phyloP scores from a whole-genome alignment of 2,113 vertebrate genomes.

The Silurus meridionalis region DNA sequence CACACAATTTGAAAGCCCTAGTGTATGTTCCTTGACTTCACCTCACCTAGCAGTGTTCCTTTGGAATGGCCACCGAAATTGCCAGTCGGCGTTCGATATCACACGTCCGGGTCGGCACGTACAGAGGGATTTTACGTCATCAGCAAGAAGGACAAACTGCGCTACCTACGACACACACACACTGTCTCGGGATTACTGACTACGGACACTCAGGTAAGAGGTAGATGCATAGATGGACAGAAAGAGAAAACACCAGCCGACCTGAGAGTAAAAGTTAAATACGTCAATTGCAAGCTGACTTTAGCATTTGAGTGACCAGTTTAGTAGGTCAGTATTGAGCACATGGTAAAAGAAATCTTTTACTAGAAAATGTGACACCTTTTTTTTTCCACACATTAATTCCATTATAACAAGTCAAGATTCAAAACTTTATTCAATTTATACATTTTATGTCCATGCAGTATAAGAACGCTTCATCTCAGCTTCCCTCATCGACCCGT shows the following conservation, averaged over 20 bases:
- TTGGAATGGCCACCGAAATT: slow-evolving; percentile 79
- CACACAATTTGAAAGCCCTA: background rate
- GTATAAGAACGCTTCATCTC: slow-evolving; percentile 82
- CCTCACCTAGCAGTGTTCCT: slow-evolving; percentile 83
- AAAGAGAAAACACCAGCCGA: background rate
- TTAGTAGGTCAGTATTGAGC: no score
- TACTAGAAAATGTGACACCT: no score
- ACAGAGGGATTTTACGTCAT: slow-evolving; percentile 96
- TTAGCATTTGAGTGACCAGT: no score
- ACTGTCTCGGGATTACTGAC: slow-evolving; percentile 76
- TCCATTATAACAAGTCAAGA: background rate
- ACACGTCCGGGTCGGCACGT: slow-evolving; percentile 88
- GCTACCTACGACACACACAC: slow-evolving; percentile 83
- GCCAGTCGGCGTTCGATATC: slow-evolving; percentile 76
- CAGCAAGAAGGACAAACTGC: slow-evolving; percentile 90
- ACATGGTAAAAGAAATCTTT: no score
- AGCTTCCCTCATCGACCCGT: slow-evolving; percentile 83
- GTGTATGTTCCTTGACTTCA: slow-evolving; percentile 75
- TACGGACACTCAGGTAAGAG: slow-evolving; percentile 80
- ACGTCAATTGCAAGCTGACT: no score
- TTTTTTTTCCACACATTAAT: background rate
- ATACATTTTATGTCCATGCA: slow-evolving; percentile 54
- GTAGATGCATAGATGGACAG: background rate
- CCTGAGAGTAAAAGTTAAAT: background rate
- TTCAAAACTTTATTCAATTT: background rate